Conservation (phyloP, 2,113 vertebrate species). For the Cheilinus undulatus region DNA sequence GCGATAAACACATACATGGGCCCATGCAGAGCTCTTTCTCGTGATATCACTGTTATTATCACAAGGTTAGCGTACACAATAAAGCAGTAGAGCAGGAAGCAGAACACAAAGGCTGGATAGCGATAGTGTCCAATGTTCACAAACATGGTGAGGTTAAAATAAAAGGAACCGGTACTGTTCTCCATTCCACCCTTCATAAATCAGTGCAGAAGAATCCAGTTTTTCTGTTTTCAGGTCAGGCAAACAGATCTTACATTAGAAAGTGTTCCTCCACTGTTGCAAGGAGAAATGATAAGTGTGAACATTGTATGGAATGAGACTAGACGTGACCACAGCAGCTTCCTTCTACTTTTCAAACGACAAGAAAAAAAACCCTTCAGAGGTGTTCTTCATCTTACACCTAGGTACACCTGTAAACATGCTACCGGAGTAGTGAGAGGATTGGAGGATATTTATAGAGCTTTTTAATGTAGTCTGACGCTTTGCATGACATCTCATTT, state of each 20-base stretch:
- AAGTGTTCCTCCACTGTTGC: not conserved
- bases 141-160: slow-evolving; percentile 58
- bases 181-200: slow-evolving; percentile 14
- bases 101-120: slow-evolving; percentile 32
- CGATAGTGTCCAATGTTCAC: slow-evolving; percentile 32
- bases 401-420: not conserved
- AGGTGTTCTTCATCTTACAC: too few relatives aligned
- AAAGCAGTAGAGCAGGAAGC: slow-evolving; percentile 35
- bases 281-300: not conserved
- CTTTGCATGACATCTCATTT: too few relatives aligned
- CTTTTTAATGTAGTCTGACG: too few relatives aligned
- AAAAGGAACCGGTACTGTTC: not conserved
- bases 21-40: slow-evolving; percentile 17
- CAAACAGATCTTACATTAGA: not conserved
- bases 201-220: not conserved
- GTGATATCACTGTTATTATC: slow-evolving; percentile 28
- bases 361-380: too few relatives aligned
- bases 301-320: not conserved
- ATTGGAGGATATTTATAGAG: too few relatives aligned
- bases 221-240: not conserved
- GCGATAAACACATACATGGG: slow-evolving; percentile 56
- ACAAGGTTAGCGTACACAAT: slow-evolving; percentile 40
- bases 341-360: too few relatives aligned
- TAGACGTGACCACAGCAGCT: not conserved
- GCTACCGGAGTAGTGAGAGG: not conserved